phyloP scores from a whole-genome alignment of 2,113 vertebrate genomes.

The Setophaga petechia region DNA sequence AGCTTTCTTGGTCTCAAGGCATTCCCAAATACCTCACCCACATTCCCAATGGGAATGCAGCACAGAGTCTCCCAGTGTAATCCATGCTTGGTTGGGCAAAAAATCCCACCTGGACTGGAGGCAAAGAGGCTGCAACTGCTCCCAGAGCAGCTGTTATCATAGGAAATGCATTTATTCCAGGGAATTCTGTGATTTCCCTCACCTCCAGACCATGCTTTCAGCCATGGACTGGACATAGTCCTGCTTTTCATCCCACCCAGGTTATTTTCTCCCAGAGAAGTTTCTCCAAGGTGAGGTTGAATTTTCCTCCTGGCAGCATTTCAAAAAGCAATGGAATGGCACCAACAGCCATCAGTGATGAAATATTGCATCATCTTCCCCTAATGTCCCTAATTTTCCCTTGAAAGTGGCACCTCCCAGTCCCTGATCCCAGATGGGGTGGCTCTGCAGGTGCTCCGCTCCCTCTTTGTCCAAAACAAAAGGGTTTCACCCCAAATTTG shows the following conservation, averaged over 20 bases:
- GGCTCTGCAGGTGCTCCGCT: background rate
- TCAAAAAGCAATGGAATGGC: background rate
- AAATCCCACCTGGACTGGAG: background rate
- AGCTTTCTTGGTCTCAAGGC: background rate
- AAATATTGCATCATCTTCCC: background rate
- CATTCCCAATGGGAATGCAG: background rate
- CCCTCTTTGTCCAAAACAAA: background rate
- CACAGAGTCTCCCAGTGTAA: fast-evolving
- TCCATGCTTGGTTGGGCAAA: background rate
- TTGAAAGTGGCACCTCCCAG: background rate
- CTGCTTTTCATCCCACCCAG: background rate
- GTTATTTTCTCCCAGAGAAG: background rate
- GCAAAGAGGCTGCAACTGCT: background rate
- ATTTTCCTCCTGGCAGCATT: background rate
- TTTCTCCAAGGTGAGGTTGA: background rate
- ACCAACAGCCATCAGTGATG: background rate
- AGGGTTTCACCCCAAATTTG: background rate
- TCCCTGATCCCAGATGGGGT: fast-evolving
- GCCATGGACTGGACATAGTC: fast-evolving
- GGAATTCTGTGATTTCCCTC: background rate
- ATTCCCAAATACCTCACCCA: background rate
- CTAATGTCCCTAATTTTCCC: background rate
- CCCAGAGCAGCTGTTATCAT: background rate
- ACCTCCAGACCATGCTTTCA: fast-evolving
- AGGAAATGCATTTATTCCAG: background rate